phyloP scores from a whole-genome alignment of 1,140 invertebrate species.

The Polypedilum pembai region DNA sequence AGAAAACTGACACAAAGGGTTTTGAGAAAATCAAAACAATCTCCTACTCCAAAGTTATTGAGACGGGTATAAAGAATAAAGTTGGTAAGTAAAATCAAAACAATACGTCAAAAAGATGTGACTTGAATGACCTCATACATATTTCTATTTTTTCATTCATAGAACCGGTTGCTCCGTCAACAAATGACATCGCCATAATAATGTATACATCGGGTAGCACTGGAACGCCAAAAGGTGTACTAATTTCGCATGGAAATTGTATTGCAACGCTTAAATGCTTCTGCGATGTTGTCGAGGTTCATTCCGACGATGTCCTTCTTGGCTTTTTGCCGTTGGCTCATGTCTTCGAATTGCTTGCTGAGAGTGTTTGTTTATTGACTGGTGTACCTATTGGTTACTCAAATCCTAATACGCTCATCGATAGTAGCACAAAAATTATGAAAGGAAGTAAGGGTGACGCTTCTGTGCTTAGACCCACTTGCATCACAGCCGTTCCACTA shows the following conservation, averaged over 20 bases:
- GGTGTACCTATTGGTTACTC: conserved; percentile 96
- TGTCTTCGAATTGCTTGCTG: conserved; percentile 87
- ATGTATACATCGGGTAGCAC: conserved; percentile 97
- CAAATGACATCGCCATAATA: conserved; percentile 79
- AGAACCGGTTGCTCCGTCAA: conserved; percentile 51
- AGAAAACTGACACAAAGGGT: conserved; percentile 57
- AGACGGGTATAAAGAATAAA: conserved; percentile 43
- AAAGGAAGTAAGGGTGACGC: conserved; percentile 86
- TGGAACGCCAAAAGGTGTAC: conserved; percentile 79
- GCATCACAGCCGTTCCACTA: conserved; percentile 92
- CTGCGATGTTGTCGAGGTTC: conserved; percentile 65
- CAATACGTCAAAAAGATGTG: not conserved
- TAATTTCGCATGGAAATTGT: conserved; percentile 85
- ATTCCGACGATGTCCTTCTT: conserved; percentile 74
- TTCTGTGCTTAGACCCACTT: conserved; percentile 80
- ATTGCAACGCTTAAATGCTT: conserved; percentile 83
- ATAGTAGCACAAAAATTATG: conserved; percentile 93
- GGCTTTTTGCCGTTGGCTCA: conserved; percentile 96
- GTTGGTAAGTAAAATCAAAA: conserved; percentile 35
- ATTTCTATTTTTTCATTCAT: conserved; percentile 29
- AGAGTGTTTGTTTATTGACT: conserved; percentile 62
- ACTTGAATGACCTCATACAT: not conserved
- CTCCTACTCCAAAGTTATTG: conserved; percentile 53
- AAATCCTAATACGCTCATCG: conserved; percentile 88
- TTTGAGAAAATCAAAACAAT: conserved; percentile 61